These are phyloP conservation scores for Drosophila borealis DNA, from an alignment of 2,888 invertebrate genomes.

Conservation along the genomic window DNA sequence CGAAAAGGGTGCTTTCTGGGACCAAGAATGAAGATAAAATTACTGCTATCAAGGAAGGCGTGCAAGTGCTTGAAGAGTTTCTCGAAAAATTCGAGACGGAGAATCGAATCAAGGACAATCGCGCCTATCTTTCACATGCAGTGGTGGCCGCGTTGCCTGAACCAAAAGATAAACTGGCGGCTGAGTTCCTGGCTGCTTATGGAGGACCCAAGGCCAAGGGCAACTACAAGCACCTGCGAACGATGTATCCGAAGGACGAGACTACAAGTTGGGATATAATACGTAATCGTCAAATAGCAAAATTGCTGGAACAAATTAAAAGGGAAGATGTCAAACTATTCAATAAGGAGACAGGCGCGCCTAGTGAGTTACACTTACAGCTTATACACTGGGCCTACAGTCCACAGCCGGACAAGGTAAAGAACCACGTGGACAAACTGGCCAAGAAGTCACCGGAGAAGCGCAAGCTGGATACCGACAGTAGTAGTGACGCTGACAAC, in stretches of 20 bases:
- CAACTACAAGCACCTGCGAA: conserved; percentile 89
- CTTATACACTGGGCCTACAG: conserved; percentile 92
- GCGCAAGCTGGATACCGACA: conserved; percentile 58
- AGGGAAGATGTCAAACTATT: conserved; percentile 88
- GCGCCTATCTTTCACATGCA: conserved; percentile 88
- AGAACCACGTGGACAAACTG: conserved; percentile 86
- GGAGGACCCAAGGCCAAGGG: conserved; percentile 87
- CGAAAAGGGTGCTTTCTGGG: conserved; percentile 90
- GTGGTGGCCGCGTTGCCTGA: conserved; percentile 87
- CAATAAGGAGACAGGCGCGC: conserved; percentile 88
- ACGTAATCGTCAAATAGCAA: conserved; percentile 88
- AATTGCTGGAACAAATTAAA: conserved; percentile 87
- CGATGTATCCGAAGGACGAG: conserved; percentile 86
- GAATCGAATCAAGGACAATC: conserved; percentile 89
- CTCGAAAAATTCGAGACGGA: conserved; percentile 90
- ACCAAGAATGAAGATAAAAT: conserved; percentile 92
- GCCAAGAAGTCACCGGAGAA: conserved; percentile 72
- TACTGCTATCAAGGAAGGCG: conserved; percentile 90
- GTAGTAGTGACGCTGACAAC: conserved; percentile 44
- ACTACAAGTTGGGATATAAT: conserved; percentile 91
- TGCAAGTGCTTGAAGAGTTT: conserved; percentile 90
- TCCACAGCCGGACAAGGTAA: conserved; percentile 89
- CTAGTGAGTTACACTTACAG: conserved; percentile 89
- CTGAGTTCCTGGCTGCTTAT: conserved; percentile 88
- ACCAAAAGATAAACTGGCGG: conserved; percentile 86